Conservation (phyloP, 2,113 vertebrate genomes). For the Craseonycteris thonglongyai region DNA sequence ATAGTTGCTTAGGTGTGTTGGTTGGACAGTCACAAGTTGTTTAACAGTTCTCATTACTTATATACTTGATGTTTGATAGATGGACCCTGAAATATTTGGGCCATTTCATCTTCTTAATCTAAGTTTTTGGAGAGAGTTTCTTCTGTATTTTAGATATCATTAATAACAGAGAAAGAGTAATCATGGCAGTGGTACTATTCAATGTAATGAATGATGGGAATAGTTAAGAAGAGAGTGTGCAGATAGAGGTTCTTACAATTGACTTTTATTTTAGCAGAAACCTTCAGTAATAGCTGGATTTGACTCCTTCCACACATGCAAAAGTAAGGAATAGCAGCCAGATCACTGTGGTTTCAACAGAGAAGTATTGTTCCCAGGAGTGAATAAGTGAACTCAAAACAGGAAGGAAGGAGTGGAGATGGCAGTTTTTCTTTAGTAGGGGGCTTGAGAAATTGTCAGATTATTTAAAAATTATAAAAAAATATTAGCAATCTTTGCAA, state of each 20-base stretch:
- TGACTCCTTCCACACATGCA: not conserved
- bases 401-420: not conserved
- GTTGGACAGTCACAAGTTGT: not conserved
- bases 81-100: not conserved
- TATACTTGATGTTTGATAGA: not conserved
- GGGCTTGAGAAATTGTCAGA: not conserved
- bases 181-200: not conserved
- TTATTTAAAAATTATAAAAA: not conserved
- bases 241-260: not conserved
- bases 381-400: not conserved
- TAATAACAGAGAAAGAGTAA: not conserved
- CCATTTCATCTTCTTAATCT: not conserved
- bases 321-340: not conserved
- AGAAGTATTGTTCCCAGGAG: not conserved
- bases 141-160: not conserved
- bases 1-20: not conserved
- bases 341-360: not conserved
- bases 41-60: not conserved
- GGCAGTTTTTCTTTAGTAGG: not conserved
- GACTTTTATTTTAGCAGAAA: not conserved
- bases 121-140: not conserved
- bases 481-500: not conserved
- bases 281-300: not conserved
- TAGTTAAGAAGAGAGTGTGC: not conserved
- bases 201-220: not conserved